Base-by-base conservation (phyloP, 1,140 invertebrate genomes). In the Trichonephila inaurata region DNA sequence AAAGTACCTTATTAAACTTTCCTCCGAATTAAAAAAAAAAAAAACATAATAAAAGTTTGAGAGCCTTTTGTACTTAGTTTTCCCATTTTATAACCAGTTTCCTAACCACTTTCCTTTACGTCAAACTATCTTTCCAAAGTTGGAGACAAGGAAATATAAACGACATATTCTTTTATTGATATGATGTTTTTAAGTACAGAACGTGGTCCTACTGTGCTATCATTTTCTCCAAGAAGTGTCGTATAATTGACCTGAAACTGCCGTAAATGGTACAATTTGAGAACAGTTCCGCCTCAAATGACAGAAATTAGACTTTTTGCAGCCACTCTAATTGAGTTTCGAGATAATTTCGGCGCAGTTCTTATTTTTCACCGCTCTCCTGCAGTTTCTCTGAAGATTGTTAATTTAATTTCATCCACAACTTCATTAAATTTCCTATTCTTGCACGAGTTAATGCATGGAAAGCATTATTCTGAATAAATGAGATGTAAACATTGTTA, bases 231-330 rank as follows among this genome's bases (percentile, higher is more conserved):
- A 66, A 66, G 64, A 21, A 66, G 21, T n/a, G n/a, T n/a, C 64
- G 64, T 66, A 66, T 66, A 66, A 66, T 66, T 66, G 64, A 66
- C 64, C 21, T 24, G n/a, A 66, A 66, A 66, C 64, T 66, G 21
- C 7, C 64, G 21, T n/a, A 66, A 66, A 66, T 24, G 64, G 18
- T 24, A 66, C 64, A 66, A 66, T 66, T 66, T 66, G 64, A 66
- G 64, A 66, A 19, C n/a, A 66, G 64, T 66, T 66, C 64, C 64
- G 64, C 64, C 64, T 66, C n/a, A 66, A 66, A 66, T 66, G 64
- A 10, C n/a, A 66, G 21, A 66, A 66, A 66, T 66, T 66, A 66
- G 64, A 66, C 64, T 66, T 66, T 66, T 66, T 66, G 64, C 64
- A 24, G n/a, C 64, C 64, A n/a, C 64, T 66, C 10, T 66, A 66